Base-by-base conservation (phyloP, 2,113 vertebrate species). In the Xenopus borealis region DNA sequence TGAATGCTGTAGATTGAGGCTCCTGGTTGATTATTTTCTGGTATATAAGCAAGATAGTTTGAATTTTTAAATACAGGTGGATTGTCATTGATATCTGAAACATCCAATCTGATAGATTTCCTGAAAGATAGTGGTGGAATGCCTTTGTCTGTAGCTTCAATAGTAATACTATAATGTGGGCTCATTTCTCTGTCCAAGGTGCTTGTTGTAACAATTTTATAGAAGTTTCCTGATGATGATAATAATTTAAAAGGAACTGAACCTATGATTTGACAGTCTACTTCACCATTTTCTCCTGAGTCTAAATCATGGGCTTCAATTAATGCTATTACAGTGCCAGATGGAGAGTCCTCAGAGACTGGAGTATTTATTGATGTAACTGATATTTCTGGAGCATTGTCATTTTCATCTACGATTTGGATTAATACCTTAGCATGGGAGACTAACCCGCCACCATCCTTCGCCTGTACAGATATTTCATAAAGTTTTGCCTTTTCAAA, bases 101-200 rank as follows among this genome's bases (percentile, higher is more conserved):
- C 5, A 20, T 50, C 47, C 47, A 92, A 69, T 94, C 78, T 59
- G 91, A 83, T 0, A 89, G 85, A 2, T 92, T 94, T 89, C 69
- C 91, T 88, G 0, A 93, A 92, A 18, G 92, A 90, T 20, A 94
- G 89, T 2, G 88, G 92, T 10, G 94, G 95, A 3, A 90, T 87
- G 14, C 96, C 96, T 0, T 81, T 89, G 78, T 98, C 97, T 0
- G 88, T 90, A 50, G 94, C 96, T 59, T 62, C 92, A 68, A 98
- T 86, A 0, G 93, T 93, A 75, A 98, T 50, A 50, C 14, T 67
- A 20, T 71, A 59, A 13, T 75, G 53, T 5, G 58, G 11, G 13
- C 62, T 47, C 14, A 12, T 40, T 59, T 75, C 78, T n/a, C 78
- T 52, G 30, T 74, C 64, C 57, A 78, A 23, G 30, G 59, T 5